phyloP scores from a whole-genome alignment of 2,888 invertebrate genomes.

The Melanargia galathea region DNA sequence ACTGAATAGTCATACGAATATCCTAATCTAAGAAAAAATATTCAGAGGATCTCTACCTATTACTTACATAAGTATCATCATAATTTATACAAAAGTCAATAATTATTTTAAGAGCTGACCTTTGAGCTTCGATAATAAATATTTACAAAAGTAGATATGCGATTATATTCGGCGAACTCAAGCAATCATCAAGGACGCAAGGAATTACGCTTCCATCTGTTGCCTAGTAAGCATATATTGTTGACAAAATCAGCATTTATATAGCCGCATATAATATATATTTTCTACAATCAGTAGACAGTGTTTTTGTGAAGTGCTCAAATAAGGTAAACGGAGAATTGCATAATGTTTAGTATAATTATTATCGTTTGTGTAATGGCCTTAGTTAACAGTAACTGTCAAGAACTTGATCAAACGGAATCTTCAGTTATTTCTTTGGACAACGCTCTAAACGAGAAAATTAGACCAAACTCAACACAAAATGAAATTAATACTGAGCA shows the following conservation, averaged over 20 bases:
- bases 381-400: background rate
- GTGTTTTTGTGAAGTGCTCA: background rate
- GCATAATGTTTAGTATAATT: background rate
- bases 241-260: background rate
- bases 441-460: background rate
- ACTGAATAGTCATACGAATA: too few species aligned
- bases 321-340: background rate
- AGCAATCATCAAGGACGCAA: background rate
- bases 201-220: conserved; percentile 1
- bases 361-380: background rate
- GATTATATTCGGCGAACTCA: background rate
- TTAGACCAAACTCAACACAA: background rate
- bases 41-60: background rate
- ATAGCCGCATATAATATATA: background rate
- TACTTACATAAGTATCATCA: too few species aligned
- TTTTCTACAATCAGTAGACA: background rate
- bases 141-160: background rate
- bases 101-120: background rate
- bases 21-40: background rate
- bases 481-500: background rate
- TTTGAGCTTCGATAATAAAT: background rate
- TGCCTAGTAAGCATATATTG: conserved; percentile 1
- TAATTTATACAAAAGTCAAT: background rate
- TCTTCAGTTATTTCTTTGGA: background rate
- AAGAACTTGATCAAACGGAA: background rate